These are phyloP conservation scores for Zelostemma sp. DNA, from an alignment of 1,140 invertebrate genomes.

Conservation along the genomic window DNA sequence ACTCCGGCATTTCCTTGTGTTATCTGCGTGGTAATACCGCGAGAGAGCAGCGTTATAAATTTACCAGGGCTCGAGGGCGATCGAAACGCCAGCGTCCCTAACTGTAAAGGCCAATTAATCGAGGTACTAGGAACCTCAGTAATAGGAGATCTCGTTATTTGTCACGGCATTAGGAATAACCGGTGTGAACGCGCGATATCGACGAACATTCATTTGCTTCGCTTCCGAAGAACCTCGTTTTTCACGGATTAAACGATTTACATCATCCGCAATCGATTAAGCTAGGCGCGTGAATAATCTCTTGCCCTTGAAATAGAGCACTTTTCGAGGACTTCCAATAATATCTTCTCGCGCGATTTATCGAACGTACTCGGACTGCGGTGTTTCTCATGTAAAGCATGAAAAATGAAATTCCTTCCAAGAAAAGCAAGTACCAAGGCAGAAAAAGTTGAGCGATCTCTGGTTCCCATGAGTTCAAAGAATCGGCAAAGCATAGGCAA, in stretches of 20 bases:
- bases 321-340: not conserved
- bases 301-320: not conserved
- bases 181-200: conserved; percentile 45
- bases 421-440: not conserved
- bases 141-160: conserved; percentile 57
- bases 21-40: conserved; percentile 32
- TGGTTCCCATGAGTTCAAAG: conserved; percentile 45
- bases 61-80: conserved; percentile 49
- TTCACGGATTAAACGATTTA: conserved; percentile 31
- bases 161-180: conserved; percentile 52
- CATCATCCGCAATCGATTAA: conserved; percentile 17
- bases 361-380: too few relatives aligned
- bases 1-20: conserved; percentile 42
- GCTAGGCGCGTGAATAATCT: not conserved
- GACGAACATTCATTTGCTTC: conserved; percentile 42
- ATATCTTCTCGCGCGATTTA: too few relatives aligned
- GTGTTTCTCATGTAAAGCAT: not conserved
- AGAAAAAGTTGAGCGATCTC: not conserved
- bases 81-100: conserved; percentile 49
- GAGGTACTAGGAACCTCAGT: conserved; percentile 52
- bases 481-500: conserved; percentile 21
- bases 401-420: not conserved
- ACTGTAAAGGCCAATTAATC: conserved; percentile 63
- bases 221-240: conserved; percentile 40
- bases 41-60: conserved; percentile 54